Conservation (phyloP, 2,888 invertebrate genomes). For the Clitarchus hookeri region DNA sequence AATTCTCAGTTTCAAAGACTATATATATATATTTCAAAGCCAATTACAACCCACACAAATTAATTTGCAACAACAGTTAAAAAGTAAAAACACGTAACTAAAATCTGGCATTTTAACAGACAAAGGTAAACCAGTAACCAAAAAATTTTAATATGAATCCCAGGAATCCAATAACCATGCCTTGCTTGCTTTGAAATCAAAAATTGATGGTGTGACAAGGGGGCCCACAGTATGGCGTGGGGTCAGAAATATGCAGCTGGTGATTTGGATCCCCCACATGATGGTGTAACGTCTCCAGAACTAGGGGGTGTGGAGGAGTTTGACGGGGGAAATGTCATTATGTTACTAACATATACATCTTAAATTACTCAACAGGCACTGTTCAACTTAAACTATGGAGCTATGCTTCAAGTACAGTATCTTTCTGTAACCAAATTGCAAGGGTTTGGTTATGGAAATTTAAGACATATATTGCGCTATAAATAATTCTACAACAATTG, state of each 20-base stretch:
- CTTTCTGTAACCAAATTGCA: conserved; percentile 37
- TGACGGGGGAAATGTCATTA: conserved; percentile 37
- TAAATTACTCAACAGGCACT: conserved; percentile 29
- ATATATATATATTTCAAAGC: conserved; percentile 34
- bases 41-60: conserved; percentile 36
- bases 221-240: conserved; percentile 34
- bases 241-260: conserved; percentile 37
- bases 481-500: conserved; percentile 37
- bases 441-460: conserved; percentile 40
- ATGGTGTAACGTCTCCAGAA: conserved; percentile 49
- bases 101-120: conserved; percentile 34
- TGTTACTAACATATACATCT: conserved; percentile 22
- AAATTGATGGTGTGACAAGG: conserved; percentile 30
- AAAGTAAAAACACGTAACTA: conserved; percentile 41
- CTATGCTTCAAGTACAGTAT: conserved; percentile 21
- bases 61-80: conserved; percentile 37
- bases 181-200: conserved; percentile 37
- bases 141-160: conserved; percentile 38
- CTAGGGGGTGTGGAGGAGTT: conserved; percentile 45
- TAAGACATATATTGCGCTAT: conserved; percentile 31
- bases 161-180: conserved; percentile 41
- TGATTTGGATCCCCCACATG: conserved; percentile 43
- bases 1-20: conserved; percentile 30
- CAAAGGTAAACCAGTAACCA: conserved; percentile 39
- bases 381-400: conserved; percentile 29